These are phyloP conservation scores for Hyperoplus lanceolatus DNA, from an alignment of 2,797 vertebrate genomes.

Conservation along the genomic window DNA sequence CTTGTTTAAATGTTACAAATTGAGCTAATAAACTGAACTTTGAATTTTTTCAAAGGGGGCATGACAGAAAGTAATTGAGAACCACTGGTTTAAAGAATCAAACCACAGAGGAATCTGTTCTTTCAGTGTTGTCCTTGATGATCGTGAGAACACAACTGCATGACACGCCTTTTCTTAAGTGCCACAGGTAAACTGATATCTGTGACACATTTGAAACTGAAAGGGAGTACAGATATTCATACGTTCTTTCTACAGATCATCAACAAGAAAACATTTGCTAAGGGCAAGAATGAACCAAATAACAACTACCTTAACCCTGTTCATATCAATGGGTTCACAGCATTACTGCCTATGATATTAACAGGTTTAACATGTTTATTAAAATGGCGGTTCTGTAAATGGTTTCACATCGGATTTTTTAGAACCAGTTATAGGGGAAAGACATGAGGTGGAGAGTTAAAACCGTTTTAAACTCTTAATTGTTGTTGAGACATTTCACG, in stretches of 20 bases:
- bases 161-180: background rate
- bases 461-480: too few relatives aligned
- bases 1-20: too few relatives aligned
- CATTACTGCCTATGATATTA: background rate
- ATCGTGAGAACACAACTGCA: background rate
- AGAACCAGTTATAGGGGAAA: background rate
- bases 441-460: too few relatives aligned
- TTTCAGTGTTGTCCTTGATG: background rate
- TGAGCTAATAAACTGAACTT: too few relatives aligned
- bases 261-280: too few relatives aligned
- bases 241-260: background rate
- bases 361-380: background rate
- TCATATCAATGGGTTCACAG: background rate
- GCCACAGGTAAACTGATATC: background rate
- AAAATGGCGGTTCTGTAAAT: background rate
- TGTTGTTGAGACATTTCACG: too few relatives aligned
- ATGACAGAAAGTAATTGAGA: too few relatives aligned
- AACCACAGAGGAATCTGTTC: background rate
- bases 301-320: background rate
- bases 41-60: too few relatives aligned
- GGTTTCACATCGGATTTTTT: background rate
- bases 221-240: background rate
- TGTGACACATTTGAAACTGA: background rate
- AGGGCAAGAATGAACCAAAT: too few relatives aligned
- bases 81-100: background rate